Evolutionary conservation across 2,797 vertebrate genomes (phyloP), one percentile per base, ranked within the genome.

Genomic region (Cephalopachus bancanus): DNA sequence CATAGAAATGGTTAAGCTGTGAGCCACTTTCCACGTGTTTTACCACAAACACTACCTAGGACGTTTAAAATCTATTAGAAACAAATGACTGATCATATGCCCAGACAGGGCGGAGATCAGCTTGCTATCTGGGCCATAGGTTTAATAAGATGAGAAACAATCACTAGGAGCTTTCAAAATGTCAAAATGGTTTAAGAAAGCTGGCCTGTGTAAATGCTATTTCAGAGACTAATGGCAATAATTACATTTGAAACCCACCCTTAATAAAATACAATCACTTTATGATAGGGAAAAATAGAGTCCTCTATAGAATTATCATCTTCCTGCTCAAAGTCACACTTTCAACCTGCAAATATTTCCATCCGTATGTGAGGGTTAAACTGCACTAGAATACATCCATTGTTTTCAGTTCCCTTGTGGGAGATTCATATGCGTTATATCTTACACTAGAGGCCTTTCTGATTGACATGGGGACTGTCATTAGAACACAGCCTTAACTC

Each of bases 161-260:
- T 91, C n/a, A 97, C 30, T 71, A 69, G 10, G 5, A 30, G 37
- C 64, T 20, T 95, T 93, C 67, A 79, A 97, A 97, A 94, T 95
- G 75, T 94, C 90, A 93, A 87, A 97, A 83, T 57, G 51, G 9
- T 91, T 90, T 65, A 94, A 80, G 69, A 60, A 85, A 86, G n/a
- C 37, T 93, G 26, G 1, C 22, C 28, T 83, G 55, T 30, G 1
- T 2, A 89, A 83, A 91, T 76, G 30, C 49, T 79, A 89, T 91
- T 97, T 96, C 80, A 88, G 94, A 95, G 64, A 97, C 20, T 89
- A 89, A 93, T 93, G 49, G 17, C 62, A 89, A 89, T 91, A 96
- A 96, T 96, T 89, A 57, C 15, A 20, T 22, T 57, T 71, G 37
- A 97, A 94, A 95, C 14, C 30, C 65, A 96, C 16, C 62, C 33